Evolutionary conservation across 2,888 invertebrate genomes (phyloP), one percentile per base, ranked within the genome.

Genomic region (Cremastinae sp.): DNA sequence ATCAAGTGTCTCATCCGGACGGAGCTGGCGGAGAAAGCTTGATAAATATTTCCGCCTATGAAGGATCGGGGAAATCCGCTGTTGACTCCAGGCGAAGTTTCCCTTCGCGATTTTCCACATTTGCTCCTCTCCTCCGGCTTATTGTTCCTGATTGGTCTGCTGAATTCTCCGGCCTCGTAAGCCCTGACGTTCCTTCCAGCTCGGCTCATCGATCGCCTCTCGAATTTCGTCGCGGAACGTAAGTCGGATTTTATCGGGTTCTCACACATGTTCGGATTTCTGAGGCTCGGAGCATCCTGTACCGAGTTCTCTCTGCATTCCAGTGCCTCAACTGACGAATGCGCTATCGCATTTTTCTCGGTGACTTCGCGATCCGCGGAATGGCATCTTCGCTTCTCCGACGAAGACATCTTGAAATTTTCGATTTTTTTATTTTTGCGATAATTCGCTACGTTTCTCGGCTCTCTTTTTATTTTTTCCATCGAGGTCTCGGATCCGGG

Each of bases 1-100:
- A 87, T 81, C 56, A 86, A 18, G 22, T 78, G 73, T 35, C 80
- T 85, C 43, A 87, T 78, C 59, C 80, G 75, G 10, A 80, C 43
- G 1, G 84, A 82, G 41, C 75, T 61, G 14, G 68, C 2, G 22
- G 79, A 79, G 68, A 83, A 75, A 35, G 79, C 74, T 18, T 74
- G 62, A 43, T 75, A 76, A 22, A 79, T 65, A 41, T 70, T 43
- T n/a, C 28, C 59, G 4, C 22, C 53, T 14, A 75, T 35, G 14
- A 20, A 28, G 0, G 64, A 56, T 10, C 55, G 18, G 35, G 56
- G 49, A 55, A 59, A 41, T 14, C 22, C 37, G 5, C 45, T 47
- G 5, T 53, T 35, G 14, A 49, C 80, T 3, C 49, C 69, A n/a
- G 65, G 16, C 1, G 16, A 66, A 1, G 41, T n/a, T 8, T 41